Percentiles rank a stretch among this genome's conserved stretches.
Evolutionary conservation across 2,888 invertebrate genomes (phyloP).

Genomic region (Melanophora roralis): DNA sequence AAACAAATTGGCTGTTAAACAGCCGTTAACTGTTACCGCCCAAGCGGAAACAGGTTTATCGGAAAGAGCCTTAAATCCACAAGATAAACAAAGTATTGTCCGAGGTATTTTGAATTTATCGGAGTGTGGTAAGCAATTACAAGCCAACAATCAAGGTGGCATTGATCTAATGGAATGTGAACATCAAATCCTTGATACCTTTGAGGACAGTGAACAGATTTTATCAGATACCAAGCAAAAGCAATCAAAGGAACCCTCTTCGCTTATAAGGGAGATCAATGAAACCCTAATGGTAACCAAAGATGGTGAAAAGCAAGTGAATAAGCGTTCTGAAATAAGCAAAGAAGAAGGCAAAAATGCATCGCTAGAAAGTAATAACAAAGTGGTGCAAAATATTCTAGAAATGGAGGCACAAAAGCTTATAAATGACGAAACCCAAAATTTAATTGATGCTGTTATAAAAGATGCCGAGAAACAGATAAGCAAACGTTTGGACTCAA

Average conservation of each 20-base stretch:
- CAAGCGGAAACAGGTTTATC: slow-evolving; percentile 74
- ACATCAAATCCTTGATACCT: slow-evolving; percentile 70
- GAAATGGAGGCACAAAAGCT: slow-evolving; percentile 71
- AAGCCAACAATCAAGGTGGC: slow-evolving; percentile 67
- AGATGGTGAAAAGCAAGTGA: slow-evolving; percentile 71
- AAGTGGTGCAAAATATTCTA: slow-evolving; percentile 69
- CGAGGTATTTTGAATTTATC: slow-evolving; percentile 76
- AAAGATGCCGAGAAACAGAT: slow-evolving; percentile 72
- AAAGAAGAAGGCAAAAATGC: slow-evolving; percentile 29
- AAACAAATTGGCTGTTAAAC: slow-evolving; percentile 52
- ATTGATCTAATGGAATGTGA: slow-evolving; percentile 71
- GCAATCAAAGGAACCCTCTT: slow-evolving; percentile 54
- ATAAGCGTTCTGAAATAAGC: slow-evolving; percentile 67
- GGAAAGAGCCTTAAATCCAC: slow-evolving; percentile 73
- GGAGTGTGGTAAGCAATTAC: slow-evolving; percentile 74
- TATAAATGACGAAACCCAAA: slow-evolving; percentile 71
- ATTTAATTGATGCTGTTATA: slow-evolving; percentile 65
- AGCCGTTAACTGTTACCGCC: slow-evolving; percentile 74
- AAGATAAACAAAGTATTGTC: slow-evolving; percentile 76
- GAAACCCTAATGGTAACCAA: slow-evolving; percentile 68
- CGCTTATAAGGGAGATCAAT: slow-evolving; percentile 66
- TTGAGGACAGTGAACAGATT: slow-evolving; percentile 66
- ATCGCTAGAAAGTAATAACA: slow-evolving; percentile 46
- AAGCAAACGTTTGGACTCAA: slow-evolving; percentile 65
- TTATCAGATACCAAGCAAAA: slow-evolving; percentile 57